Evolutionary conservation across 2,797 vertebrate species (phyloP).

Genomic region (Lepilemur septentrionalis): DNA sequence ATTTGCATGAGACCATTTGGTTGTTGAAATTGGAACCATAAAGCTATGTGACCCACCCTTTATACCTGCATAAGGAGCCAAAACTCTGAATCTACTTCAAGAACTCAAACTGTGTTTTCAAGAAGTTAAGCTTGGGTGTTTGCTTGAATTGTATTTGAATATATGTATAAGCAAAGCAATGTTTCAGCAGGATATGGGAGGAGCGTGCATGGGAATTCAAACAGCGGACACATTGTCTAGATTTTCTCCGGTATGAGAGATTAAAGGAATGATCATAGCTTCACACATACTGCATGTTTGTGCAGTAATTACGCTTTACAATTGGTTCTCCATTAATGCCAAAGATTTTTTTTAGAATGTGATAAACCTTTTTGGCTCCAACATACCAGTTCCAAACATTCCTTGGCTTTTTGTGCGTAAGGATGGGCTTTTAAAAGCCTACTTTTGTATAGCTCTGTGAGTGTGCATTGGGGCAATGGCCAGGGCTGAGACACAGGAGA

Average conservation of each 20-base stretch:
- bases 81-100: neutral
- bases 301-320: slow-evolving; percentile 30
- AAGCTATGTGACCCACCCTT: neutral
- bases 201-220: neutral
- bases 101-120: slow-evolving; percentile 24
- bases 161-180: neutral
- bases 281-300: slow-evolving; percentile 47
- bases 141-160: slow-evolving; percentile 25
- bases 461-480: neutral
- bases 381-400: slow-evolving; percentile 65
- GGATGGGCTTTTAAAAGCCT: slow-evolving; percentile 28
- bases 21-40: neutral
- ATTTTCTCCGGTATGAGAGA: slow-evolving; percentile 42
- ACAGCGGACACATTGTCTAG: slow-evolving; percentile 59
- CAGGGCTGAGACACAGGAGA: neutral
- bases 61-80: neutral
- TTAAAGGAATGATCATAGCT: slow-evolving; percentile 55
- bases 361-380: slow-evolving; percentile 62
- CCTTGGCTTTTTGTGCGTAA: slow-evolving; percentile 56
- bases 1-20: neutral
- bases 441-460: neutral
- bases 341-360: slow-evolving; percentile 25
- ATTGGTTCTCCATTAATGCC: slow-evolving; percentile 55
- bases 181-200: slow-evolving; percentile 19
- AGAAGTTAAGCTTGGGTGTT: slow-evolving; percentile 13